Evolutionary conservation across 2,888 invertebrate genomes (phyloP).

Genomic region (Euproctis similis): DNA sequence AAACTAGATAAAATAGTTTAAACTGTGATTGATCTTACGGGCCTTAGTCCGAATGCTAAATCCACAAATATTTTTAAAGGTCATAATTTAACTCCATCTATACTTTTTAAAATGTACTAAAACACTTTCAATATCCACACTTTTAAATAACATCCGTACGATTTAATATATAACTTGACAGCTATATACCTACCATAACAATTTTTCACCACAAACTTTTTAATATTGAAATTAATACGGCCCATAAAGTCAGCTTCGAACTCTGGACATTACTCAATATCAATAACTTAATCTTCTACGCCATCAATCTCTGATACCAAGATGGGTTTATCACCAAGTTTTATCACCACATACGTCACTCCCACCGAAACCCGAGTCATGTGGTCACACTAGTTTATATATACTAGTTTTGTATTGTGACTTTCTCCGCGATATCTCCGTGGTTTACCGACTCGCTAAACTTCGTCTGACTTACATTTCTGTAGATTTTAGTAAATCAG

Average conservation of each 20-base stretch:
- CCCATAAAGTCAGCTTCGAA: constrained; percentile 22
- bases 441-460: constrained; percentile 56
- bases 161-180: constrained; percentile 18
- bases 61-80: too few species aligned
- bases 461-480: constrained; percentile 34
- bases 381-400: constrained; percentile 33
- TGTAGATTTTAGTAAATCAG: constrained; percentile 28
- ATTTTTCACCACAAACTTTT: constrained; percentile 25
- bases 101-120: too few species aligned
- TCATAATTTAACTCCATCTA: too few species aligned
- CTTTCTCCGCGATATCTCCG: constrained; percentile 48
- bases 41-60: too few species aligned
- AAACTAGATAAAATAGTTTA: too few species aligned
- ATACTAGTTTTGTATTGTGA: constrained; percentile 34
- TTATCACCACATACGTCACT: constrained; percentile 31
- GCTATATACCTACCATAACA: constrained; percentile 23
- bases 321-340: constrained; percentile 27
- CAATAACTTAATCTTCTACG: constrained; percentile 29
- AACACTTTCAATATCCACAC: too few species aligned
- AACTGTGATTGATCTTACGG: too few species aligned
- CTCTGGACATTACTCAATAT: constrained; percentile 31
- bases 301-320: constrained; percentile 31
- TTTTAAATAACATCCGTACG: constrained; percentile 14
- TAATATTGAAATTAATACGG: constrained; percentile 25
- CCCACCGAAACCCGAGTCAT: constrained; percentile 26